Conservation (phyloP, 2,113 vertebrate genomes). For the Tachycineta bicolor region DNA sequence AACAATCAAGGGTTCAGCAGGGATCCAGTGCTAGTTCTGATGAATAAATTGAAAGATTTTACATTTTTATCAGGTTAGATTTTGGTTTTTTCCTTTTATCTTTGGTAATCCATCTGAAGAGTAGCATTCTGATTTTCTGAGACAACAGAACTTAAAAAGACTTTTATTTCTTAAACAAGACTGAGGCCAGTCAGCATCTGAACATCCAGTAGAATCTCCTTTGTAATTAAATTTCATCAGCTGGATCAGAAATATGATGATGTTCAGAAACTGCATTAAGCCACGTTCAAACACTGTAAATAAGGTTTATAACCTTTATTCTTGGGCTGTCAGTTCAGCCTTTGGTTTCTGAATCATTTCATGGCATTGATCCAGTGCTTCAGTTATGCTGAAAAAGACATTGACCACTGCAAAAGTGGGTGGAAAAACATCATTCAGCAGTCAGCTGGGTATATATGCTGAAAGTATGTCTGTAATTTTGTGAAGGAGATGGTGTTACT, state of each 20-base stretch:
- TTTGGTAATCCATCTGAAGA: neutral
- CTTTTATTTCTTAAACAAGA: neutral
- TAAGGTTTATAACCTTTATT: constrained; percentile 17
- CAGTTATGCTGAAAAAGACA: neutral
- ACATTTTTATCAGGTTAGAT: neutral
- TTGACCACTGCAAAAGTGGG: neutral
- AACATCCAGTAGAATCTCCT: neutral
- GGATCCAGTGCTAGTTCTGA: neutral
- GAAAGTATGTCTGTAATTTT: constrained; percentile 57
- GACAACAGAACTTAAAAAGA: neutral
- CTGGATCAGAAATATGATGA: neutral
- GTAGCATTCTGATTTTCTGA: neutral
- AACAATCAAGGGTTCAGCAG: neutral
- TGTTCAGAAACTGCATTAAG: neutral
- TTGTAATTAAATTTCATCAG: neutral
- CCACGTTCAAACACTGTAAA: neutral
- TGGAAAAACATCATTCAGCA: constrained; percentile 28
- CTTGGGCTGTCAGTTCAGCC: neutral
- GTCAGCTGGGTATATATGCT: constrained; percentile 14
- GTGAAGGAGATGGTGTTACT: constrained; percentile 53
- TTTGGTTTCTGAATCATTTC: constrained; percentile 25
- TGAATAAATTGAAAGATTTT: neutral
- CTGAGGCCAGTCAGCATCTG: neutral
- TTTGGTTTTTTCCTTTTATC: neutral
- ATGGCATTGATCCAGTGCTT: neutral